Conservation (phyloP, 2,888 invertebrate species). For the Coelinius sp. region DNA sequence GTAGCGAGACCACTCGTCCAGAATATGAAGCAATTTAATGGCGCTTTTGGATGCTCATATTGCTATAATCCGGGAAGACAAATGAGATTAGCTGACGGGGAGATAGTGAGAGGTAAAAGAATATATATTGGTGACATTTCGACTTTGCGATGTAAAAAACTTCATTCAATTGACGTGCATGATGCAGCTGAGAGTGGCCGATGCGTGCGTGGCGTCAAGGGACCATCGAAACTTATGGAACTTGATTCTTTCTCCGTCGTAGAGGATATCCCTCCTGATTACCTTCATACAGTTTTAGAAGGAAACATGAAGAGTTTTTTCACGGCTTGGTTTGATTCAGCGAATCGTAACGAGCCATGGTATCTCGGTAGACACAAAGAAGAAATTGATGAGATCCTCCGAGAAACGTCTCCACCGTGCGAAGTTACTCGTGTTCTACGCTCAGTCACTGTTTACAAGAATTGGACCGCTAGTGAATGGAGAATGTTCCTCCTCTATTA, state of each 20-base stretch:
- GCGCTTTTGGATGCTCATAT: not conserved
- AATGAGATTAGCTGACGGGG: not conserved
- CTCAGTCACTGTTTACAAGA: not conserved
- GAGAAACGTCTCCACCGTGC: not conserved
- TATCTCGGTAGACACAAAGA: not conserved
- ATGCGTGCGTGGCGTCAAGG: slow-evolving; percentile 34
- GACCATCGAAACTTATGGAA: slow-evolving; percentile 18
- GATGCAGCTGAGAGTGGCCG: not conserved
- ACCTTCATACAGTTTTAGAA: not conserved
- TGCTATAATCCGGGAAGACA: not conserved
- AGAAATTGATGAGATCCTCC: not conserved
- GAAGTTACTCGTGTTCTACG: not conserved
- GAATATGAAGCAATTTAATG: not conserved
- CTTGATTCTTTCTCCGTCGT: not conserved
- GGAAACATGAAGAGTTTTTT: not conserved
- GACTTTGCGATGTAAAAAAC: not conserved
- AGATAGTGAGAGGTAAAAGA: not conserved
- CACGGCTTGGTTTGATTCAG: not conserved
- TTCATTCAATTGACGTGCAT: not conserved
- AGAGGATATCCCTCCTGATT: not conserved
- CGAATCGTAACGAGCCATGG: not conserved
- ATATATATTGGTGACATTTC: not conserved
- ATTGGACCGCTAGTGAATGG: slow-evolving; percentile 29
- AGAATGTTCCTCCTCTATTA: slow-evolving; percentile 20
- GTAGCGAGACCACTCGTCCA: not conserved